phyloP scores from a whole-genome alignment of 2,113 vertebrate species.

The Syngnathoides biaculeatus region DNA sequence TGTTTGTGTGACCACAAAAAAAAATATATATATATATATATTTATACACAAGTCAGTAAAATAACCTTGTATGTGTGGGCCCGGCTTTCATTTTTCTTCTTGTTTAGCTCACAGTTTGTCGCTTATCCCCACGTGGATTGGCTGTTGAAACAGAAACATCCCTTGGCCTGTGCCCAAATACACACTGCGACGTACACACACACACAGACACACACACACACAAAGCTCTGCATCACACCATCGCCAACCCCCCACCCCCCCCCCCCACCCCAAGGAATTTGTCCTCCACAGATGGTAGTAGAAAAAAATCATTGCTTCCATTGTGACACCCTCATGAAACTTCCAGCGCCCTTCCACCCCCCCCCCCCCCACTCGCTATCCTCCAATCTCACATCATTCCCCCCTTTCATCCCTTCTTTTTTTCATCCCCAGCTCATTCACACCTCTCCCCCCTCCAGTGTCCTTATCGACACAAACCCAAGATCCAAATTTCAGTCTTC shows the following conservation, averaged over 20 bases:
- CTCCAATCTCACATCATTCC: not conserved
- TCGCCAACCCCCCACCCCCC: too few relatives aligned
- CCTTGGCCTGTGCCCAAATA: slow-evolving; percentile 30
- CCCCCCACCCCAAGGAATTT: slow-evolving; percentile 48
- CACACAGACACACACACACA: slow-evolving; percentile 12
- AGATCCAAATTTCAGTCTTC: slow-evolving; percentile 21
- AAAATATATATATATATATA: too few relatives aligned
- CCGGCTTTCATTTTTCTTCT: slow-evolving; percentile 20
- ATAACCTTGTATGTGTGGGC: slow-evolving; percentile 5
- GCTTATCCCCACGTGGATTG: slow-evolving; percentile 26
- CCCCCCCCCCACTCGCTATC: not conserved
- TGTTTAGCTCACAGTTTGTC: slow-evolving; percentile 25
- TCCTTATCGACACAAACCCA: slow-evolving; percentile 12
- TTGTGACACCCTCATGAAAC: slow-evolving; percentile 57
- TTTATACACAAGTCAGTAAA: too few relatives aligned
- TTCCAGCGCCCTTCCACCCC: slow-evolving; percentile 34
- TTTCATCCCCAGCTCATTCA: slow-evolving; percentile 14
- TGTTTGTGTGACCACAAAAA: not conserved
- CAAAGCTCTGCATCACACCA: slow-evolving; percentile 31
- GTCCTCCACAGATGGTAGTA: slow-evolving; percentile 54
- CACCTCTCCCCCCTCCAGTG: not conserved
- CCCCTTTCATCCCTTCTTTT: not conserved
- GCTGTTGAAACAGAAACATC: slow-evolving; percentile 37
- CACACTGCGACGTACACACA: slow-evolving; percentile 13
- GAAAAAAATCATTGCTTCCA: slow-evolving; percentile 44